Base-by-base conservation (phyloP, 1,140 invertebrate species). In the Himalopsyche phryganea region DNA sequence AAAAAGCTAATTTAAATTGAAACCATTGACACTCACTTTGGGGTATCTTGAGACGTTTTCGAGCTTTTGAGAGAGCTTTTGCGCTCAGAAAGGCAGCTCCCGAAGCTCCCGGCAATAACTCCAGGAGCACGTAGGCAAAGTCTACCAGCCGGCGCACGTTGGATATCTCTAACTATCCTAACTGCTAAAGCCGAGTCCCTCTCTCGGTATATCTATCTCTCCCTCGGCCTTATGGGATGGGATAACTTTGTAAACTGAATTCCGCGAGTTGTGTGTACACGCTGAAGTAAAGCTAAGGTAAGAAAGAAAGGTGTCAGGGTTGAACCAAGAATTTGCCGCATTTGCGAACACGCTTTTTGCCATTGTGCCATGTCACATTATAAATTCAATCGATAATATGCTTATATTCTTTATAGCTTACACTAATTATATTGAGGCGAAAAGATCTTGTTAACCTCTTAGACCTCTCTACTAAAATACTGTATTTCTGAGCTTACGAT, bases 221-320 rank as follows among this genome's bases (percentile, higher is more conserved):
- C 33, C 44, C 17, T 38, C 17, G 38, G 14, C 56, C 49, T 47
- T 45, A 20, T 50, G 48, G 44, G 33, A 46, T 36, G 48, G 56
- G 48, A 36, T 52, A 58, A 58, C 49, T 58, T 58, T 46, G 48
- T 40, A 58, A 58, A 58, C 56, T 58, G 56, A 51, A 58, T 58
- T 58, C 56, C 32, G 55, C 33, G 55, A 58, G 47, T 50, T 58
- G 55, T 44, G 18, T 44, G 36, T 11, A 35, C n/a, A 46, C 20
- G 44, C 14, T 18, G 13, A 19, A 14, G 44, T 17, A 46, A 11
- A 3, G 10, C 40, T 35, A 33, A 49, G 45, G 17, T 35, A 48
- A 40, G 50, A 40, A 51, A 51, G 41, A 50, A 50, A 33, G 28
- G 17, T n/a, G 32, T n/a, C 33, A 51, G 50, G 36, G 50, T 18